These are phyloP conservation scores for Epicampocera succincta DNA, from an alignment of 2,888 invertebrate genomes.

Conservation along the genomic window DNA sequence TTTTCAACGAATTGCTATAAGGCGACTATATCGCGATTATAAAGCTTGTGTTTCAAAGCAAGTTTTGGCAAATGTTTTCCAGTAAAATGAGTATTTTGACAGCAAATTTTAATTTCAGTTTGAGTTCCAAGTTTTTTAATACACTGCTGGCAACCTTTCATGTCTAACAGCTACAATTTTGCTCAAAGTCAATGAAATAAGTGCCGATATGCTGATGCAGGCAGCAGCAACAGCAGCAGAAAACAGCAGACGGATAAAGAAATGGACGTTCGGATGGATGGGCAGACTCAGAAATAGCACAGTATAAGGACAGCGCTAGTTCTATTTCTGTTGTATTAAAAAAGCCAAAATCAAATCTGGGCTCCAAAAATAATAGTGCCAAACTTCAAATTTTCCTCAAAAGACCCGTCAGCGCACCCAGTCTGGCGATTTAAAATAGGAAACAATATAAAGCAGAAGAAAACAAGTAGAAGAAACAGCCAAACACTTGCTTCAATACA, in stretches of 20 bases:
- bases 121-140: background rate
- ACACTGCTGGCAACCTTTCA: constrained; percentile 49
- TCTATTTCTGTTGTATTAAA: constrained; percentile 32
- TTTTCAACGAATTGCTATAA: no score
- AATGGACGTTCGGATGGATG: constrained; percentile 4
- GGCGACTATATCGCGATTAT: no score
- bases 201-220: constrained; percentile 38
- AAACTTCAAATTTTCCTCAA: constrained; percentile 29
- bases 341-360: constrained; percentile 61
- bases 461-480: constrained; percentile 2
- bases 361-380: constrained; percentile 51
- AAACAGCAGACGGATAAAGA: constrained; percentile 46
- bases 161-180: constrained; percentile 37
- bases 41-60: no score
- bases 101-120: no score
- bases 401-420: constrained; percentile 56
- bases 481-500: constrained; percentile 6
- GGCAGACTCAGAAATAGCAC: constrained; percentile 1
- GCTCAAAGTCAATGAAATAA: constrained; percentile 58
- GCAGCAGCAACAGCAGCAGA: constrained; percentile 28
- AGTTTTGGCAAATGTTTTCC: no score
- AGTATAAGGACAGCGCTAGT: constrained; percentile 6
- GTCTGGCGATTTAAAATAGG: constrained; percentile 43
- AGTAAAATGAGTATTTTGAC: no score
- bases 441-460: constrained; percentile 20